These are phyloP conservation scores for Poecilia gillii DNA, from an alignment of 2,797 vertebrate species.

Conservation along the genomic window DNA sequence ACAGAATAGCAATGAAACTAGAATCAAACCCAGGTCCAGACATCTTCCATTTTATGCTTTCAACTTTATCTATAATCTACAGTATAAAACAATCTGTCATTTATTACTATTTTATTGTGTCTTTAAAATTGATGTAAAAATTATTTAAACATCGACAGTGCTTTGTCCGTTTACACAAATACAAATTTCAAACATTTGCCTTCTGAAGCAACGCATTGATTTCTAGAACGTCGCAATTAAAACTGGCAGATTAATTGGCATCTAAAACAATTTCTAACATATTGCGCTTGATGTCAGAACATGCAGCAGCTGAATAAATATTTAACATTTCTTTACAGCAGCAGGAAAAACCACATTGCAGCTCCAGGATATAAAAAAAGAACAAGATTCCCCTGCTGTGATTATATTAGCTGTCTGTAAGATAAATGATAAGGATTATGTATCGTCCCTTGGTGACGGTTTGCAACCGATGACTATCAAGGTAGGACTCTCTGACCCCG, in stretches of 20 bases:
- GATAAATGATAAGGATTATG: slow-evolving; percentile 65
- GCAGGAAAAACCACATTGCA: slow-evolving; percentile 2
- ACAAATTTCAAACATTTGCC: neutral
- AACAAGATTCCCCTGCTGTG: slow-evolving; percentile 13
- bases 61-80: neutral
- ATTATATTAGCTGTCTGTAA: slow-evolving; percentile 27
- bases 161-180: neutral
- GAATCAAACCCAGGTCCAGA: too few relatives aligned
- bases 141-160: neutral
- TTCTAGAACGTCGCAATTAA: neutral
- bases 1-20: too few relatives aligned
- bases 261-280: neutral
- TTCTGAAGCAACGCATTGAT: neutral
- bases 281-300: neutral
- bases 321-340: neutral
- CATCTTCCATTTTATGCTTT: neutral
- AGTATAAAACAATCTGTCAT: neutral
- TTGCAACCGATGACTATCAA: slow-evolving; percentile 59
- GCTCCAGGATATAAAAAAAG: slow-evolving; percentile 41
- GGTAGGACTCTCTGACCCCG: slow-evolving; percentile 63
- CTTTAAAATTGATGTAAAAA: neutral
- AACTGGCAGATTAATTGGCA: neutral
- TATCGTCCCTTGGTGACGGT: slow-evolving; percentile 51
- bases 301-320: neutral
- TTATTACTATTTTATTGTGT: neutral